Conservation (phyloP, 2,797 vertebrate species). For the Arctocebus calabarensis region DNA sequence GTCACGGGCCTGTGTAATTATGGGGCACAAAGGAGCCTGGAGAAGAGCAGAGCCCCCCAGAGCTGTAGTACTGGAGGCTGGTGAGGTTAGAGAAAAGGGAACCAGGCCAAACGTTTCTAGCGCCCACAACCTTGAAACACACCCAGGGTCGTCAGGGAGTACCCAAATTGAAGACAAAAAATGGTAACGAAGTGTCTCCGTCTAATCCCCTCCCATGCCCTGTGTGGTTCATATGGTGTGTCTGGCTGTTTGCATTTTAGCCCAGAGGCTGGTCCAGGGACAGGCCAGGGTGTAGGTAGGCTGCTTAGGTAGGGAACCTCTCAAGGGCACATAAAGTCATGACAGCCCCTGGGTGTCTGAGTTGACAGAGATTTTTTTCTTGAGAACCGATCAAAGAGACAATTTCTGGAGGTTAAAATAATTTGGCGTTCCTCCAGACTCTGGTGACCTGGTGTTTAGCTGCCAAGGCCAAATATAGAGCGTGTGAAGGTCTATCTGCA, state of each 20-base stretch:
- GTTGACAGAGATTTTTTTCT: neutral
- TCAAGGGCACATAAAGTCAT: neutral
- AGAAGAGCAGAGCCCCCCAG: neutral
- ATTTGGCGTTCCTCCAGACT: neutral
- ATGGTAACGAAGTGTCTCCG: too few relatives aligned
- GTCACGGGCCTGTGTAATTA: accelerated
- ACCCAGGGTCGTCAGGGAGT: neutral
- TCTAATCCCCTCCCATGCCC: accelerated
- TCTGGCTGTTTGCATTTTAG: neutral
- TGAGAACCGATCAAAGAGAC: neutral
- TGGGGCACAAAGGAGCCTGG: neutral
- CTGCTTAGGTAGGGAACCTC: neutral
- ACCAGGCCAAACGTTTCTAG: too few relatives aligned
- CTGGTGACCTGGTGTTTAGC: neutral
- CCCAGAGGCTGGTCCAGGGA: neutral
- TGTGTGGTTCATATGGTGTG: accelerated
- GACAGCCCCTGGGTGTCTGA: neutral
- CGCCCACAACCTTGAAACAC: neutral
- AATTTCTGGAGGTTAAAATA: neutral
- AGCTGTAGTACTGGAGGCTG: neutral
- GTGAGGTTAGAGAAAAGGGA: neutral
- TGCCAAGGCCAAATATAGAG: neutral
- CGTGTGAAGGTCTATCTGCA: neutral
- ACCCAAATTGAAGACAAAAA: neutral
- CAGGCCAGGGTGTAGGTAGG: neutral